phyloP scores from a whole-genome alignment of 1,140 invertebrate species.

The Babylonia areolata region DNA sequence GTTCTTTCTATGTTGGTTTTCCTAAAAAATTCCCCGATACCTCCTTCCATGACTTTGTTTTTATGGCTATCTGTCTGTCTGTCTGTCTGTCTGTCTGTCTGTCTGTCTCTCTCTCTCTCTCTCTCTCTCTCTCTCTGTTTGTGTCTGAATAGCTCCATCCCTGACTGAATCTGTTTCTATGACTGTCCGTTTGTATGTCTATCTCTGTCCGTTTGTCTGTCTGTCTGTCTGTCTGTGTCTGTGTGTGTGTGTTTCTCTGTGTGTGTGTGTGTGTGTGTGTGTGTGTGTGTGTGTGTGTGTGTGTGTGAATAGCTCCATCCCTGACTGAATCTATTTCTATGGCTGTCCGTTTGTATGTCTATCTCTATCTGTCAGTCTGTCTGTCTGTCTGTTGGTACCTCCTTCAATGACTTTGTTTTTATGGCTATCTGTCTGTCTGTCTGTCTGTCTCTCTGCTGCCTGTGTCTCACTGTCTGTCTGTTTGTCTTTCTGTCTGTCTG shows the following conservation, averaged over 20 bases:
- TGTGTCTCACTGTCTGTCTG: background rate
- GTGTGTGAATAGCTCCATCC: background rate
- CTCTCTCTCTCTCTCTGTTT: background rate
- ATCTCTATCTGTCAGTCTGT: background rate
- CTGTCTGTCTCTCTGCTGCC: background rate
- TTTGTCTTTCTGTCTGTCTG: constrained; percentile 5
- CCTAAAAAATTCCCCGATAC: no score
- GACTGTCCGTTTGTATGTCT: background rate
- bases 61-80: background rate
- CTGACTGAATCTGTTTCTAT: background rate
- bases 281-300: background rate
- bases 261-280: background rate
- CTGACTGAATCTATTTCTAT: no score
- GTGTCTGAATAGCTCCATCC: background rate
- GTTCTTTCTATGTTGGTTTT: no score
- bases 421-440: constrained; percentile 10
- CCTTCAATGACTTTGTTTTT: no score
- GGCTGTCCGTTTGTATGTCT: background rate
- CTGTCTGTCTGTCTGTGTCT: background rate
- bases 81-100: background rate
- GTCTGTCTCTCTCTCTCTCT: background rate
- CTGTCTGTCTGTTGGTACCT: no score
- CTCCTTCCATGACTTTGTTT: no score
- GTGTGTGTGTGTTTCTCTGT: no score
- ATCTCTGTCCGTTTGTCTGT: background rate